Conservation (phyloP, 2,113 vertebrate genomes). For the Oncorhynchus mykiss region DNA sequence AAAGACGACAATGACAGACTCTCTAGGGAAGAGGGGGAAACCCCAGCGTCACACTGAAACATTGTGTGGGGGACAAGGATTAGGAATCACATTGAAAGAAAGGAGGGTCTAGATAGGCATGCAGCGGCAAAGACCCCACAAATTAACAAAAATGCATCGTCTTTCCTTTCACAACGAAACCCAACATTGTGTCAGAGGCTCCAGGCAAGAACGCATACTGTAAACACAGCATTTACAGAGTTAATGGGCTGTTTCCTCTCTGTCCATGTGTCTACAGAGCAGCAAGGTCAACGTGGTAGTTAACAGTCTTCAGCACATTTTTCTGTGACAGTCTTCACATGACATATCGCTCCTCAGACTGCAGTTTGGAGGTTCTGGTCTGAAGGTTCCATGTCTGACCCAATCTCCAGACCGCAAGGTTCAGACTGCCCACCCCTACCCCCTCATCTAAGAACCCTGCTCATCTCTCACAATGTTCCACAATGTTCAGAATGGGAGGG, state of each 20-base stretch:
- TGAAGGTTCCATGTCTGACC: background rate
- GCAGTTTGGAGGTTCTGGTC: conserved; percentile 48
- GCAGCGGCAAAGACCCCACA: conserved; percentile 54
- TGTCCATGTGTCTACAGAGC: background rate
- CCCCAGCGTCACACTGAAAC: no score
- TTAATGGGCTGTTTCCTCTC: conserved; percentile 30
- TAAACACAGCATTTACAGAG: background rate
- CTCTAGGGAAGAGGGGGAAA: background rate
- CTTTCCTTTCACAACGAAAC: conserved; percentile 4
- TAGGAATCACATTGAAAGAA: background rate
- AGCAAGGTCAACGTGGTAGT: no score
- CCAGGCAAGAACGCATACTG: no score
- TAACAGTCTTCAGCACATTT: no score
- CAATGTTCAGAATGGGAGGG: background rate
- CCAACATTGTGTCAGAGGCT: background rate
- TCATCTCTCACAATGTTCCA: background rate
- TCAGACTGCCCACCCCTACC: no score
- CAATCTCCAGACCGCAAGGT: no score
- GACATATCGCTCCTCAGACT: background rate
- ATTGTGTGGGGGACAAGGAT: background rate
- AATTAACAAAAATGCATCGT: background rate
- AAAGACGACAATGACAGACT: conserved; percentile 22
- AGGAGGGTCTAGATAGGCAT: conserved; percentile 49
- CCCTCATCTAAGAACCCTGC: background rate
- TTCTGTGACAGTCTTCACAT: no score